Conservation (phyloP, 2,113 vertebrate species). For the Halcyon malimbica region DNA sequence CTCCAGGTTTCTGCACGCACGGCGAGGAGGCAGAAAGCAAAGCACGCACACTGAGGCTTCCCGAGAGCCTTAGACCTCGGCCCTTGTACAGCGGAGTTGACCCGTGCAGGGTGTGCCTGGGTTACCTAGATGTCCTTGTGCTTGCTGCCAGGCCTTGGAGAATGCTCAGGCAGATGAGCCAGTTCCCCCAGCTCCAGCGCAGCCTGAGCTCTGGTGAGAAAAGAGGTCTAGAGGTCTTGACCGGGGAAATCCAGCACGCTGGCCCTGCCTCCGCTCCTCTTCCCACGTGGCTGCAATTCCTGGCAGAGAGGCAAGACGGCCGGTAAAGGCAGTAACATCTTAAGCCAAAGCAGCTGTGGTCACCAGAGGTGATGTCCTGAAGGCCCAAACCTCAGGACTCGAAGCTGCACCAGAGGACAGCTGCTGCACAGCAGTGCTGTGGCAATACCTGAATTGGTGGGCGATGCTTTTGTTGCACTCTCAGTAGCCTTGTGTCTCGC, state of each 20-base stretch:
- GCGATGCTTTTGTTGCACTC: not conserved
- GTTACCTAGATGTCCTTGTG: not conserved
- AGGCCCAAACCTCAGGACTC: not conserved
- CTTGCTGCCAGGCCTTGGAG: not conserved
- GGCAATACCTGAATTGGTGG: not conserved
- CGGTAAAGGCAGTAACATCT: not conserved
- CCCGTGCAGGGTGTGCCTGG: not conserved
- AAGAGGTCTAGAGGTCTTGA: not conserved
- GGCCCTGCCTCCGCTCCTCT: not conserved
- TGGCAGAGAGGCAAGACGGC: not conserved
- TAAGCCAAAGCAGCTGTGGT: not conserved
- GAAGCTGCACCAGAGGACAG: not conserved
- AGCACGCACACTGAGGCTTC: accelerated
- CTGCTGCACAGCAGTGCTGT: not conserved
- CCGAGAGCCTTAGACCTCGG: not conserved
- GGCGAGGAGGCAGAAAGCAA: not conserved
- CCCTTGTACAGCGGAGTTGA: not conserved
- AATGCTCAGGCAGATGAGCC: not conserved
- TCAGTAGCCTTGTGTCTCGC: accelerated
- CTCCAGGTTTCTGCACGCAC: not conserved
- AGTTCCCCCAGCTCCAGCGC: not conserved
- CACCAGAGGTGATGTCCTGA: not conserved
- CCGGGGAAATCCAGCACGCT: not conserved
- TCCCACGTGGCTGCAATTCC: not conserved
- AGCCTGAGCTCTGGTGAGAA: not conserved